A percentile compares a stretch with the other conserved stretches of the same genome.
These are phyloP conservation scores for Pachypsylla venusta DNA, from an alignment of 1,140 invertebrate genomes.

Conservation along the genomic window DNA sequence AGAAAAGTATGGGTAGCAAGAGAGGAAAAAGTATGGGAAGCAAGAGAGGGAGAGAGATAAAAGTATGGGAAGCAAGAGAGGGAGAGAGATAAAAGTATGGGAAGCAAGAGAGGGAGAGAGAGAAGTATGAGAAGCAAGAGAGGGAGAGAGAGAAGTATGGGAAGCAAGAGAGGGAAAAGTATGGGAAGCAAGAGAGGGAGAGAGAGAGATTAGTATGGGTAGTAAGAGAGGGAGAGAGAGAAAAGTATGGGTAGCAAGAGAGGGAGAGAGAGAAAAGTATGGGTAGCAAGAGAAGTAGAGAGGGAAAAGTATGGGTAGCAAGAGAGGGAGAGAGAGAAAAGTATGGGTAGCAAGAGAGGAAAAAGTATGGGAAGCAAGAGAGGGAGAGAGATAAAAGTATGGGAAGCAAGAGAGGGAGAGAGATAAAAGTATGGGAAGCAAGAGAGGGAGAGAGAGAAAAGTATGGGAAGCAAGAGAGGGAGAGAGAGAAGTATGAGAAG, in stretches of 20 bases:
- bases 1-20: too few species aligned
- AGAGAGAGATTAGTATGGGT: neutral
- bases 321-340: neutral
- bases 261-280: neutral
- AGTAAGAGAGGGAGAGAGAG: neutral
- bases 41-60: too few species aligned
- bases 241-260: neutral
- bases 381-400: neutral
- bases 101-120: neutral
- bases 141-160: constrained; percentile 8
- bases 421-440: neutral
- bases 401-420: neutral
- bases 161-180: constrained; percentile 10
- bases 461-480: neutral
- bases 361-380: neutral
- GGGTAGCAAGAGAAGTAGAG: neutral
- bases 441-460: constrained; percentile 10
- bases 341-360: neutral
- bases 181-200: neutral
- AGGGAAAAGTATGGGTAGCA: neutral
- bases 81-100: too few species aligned
- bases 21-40: too few species aligned
- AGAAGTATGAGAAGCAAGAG: neutral
- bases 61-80: too few species aligned
- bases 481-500: neutral